phyloP scores from a whole-genome alignment of 2,888 invertebrate genomes.

The Fabriciana adippe region DNA sequence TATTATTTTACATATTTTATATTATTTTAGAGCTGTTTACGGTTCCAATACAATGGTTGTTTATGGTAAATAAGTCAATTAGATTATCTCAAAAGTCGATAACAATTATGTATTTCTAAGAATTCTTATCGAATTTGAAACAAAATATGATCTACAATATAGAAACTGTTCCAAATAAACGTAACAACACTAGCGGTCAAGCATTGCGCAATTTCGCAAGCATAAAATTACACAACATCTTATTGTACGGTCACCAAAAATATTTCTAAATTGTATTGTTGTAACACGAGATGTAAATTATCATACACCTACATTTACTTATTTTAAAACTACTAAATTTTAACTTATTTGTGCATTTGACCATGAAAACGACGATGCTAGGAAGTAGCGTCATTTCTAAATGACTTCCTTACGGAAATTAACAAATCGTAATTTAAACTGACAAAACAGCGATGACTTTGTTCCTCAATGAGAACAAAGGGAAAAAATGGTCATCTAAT shows the following conservation, averaged over 20 bases:
- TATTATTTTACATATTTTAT: too few species aligned
- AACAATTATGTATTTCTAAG: neutral
- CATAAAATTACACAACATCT: slow-evolving; percentile 21
- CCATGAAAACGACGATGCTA: slow-evolving; percentile 8
- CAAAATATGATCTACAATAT: neutral
- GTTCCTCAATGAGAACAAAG: slow-evolving; percentile 10
- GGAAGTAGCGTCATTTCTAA: slow-evolving; percentile 20
- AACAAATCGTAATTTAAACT: slow-evolving; percentile 7
- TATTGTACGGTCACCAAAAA: slow-evolving; percentile 7
- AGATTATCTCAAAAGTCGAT: neutral
- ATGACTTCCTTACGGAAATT: slow-evolving; percentile 20
- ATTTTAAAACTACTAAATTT: neutral
- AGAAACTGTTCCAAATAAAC: slow-evolving; percentile 9
- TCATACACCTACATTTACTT: neutral
- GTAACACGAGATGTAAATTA: neutral
- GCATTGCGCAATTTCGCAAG: slow-evolving; percentile 20
- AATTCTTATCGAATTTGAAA: neutral
- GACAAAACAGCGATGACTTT: slow-evolving; percentile 15
- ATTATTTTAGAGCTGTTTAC: too few species aligned
- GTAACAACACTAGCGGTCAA: slow-evolving; percentile 11
- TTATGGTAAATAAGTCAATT: neutral
- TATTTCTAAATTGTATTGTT: neutral
- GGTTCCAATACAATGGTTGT: too few species aligned
- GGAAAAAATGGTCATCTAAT: neutral
- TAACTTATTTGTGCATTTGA: slow-evolving; percentile 11